Evolutionary conservation across 2,888 invertebrate genomes (phyloP).

Genomic region (Volucella bombylans): DNA sequence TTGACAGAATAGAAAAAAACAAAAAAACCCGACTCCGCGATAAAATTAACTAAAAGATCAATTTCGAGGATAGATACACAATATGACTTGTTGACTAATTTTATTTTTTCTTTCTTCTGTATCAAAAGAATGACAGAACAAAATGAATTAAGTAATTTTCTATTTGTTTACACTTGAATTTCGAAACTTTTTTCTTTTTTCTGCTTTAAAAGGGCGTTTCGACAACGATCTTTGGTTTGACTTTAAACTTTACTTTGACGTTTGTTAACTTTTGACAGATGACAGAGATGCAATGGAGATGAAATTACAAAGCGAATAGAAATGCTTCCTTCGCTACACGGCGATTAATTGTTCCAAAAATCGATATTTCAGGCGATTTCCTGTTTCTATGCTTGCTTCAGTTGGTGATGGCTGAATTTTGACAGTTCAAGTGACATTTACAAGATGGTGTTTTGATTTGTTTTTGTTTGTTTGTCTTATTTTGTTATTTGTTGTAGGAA

Average conservation of each 20-base stretch:
- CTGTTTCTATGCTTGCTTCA: slow-evolving; percentile 48
- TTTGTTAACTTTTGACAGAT: slow-evolving; percentile 47
- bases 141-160: no score
- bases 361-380: neutral
- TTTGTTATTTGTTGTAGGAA: slow-evolving; percentile 52
- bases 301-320: no score
- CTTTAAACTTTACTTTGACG: slow-evolving; percentile 8
- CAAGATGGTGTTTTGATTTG: slow-evolving; percentile 44
- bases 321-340: no score
- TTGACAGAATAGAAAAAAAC: slow-evolving; percentile 8
- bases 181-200: slow-evolving; percentile 20
- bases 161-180: slow-evolving; percentile 17
- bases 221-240: slow-evolving; percentile 48
- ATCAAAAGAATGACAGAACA: slow-evolving; percentile 7
- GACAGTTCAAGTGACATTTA: slow-evolving; percentile 59
- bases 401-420: slow-evolving; percentile 11
- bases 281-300: neutral
- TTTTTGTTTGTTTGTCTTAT: neutral
- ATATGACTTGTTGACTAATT: slow-evolving; percentile 42
- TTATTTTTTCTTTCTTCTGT: no score
- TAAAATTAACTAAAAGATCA: slow-evolving; percentile 2
- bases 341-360: neutral
- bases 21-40: neutral
- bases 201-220: slow-evolving; percentile 26
- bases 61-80: slow-evolving; percentile 30